These are phyloP conservation scores for Herpetotheres cachinnans DNA, from an alignment of 2,113 vertebrate genomes.

Conservation along the genomic window DNA sequence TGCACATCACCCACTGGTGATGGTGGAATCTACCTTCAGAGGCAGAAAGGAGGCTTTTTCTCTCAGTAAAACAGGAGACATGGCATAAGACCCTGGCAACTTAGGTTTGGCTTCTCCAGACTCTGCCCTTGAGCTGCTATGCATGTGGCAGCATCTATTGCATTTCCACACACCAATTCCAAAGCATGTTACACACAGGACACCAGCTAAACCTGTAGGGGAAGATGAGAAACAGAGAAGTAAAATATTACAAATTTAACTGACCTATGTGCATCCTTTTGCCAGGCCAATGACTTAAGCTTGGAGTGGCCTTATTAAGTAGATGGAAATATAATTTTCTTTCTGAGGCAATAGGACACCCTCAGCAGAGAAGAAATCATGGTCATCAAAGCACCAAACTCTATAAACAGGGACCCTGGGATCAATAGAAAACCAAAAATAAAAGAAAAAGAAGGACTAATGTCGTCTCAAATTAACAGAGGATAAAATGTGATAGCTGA, in stretches of 20 bases:
- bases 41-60: background rate
- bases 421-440: background rate
- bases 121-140: background rate
- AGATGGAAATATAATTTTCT: background rate
- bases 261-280: background rate
- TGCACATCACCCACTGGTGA: background rate
- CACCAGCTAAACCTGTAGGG: background rate
- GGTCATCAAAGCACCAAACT: background rate
- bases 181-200: accelerated
- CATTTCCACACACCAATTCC: background rate
- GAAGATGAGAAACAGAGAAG: background rate
- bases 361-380: background rate
- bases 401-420: background rate
- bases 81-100: accelerated
- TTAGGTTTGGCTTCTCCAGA: background rate
- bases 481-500: background rate
- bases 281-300: background rate
- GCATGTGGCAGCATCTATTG: background rate
- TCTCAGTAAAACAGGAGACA: background rate
- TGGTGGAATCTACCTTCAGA: background rate
- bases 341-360: background rate
- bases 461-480: background rate
- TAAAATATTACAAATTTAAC: background rate
- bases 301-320: background rate
- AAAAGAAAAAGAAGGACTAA: background rate